Evolutionary conservation across 2,113 vertebrate species (phyloP).

Genomic region (Petromus typicus): DNA sequence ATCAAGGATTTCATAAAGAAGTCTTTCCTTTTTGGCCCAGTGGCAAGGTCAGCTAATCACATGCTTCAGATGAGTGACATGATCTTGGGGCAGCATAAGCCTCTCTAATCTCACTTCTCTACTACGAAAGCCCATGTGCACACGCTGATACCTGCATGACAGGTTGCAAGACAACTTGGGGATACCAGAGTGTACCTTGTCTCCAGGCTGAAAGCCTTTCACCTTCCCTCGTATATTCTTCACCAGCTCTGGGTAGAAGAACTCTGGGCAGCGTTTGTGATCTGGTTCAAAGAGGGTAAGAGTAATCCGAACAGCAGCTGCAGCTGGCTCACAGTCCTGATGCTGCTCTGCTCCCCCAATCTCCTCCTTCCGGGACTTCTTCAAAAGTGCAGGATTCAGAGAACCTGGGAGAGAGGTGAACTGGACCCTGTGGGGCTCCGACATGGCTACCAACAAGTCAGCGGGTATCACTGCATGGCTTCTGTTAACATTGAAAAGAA

Average conservation of each 20-base stretch:
- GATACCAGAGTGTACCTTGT: constrained; percentile 81
- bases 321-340: constrained; percentile 79
- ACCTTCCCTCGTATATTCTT: constrained; percentile 83
- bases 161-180: neutral
- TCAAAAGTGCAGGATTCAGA: constrained; percentile 83
- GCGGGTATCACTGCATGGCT: constrained; percentile 82
- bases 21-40: neutral
- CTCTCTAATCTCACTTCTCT: neutral
- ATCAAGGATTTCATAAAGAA: constrained; percentile 31
- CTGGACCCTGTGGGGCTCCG: constrained; percentile 91
- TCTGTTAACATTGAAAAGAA: constrained; percentile 72
- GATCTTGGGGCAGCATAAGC: neutral
- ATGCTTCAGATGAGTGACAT: neutral
- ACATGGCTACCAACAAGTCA: constrained; percentile 88
- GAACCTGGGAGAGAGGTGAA: constrained; percentile 89
- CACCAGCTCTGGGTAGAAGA: constrained; percentile 92
- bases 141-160: too few relatives aligned
- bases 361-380: constrained; percentile 80
- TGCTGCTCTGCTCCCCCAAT: constrained; percentile 76
- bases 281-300: constrained; percentile 92
- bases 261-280: constrained; percentile 93
- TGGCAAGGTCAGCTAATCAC: neutral
- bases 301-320: constrained; percentile 88
- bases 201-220: constrained; percentile 79
- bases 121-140: neutral